A percentile compares a stretch with the other conserved stretches of the same genome.
Conservation (phyloP, 35 echinoderm and acorn worm species). For the Eucidaris tribuloides region DNA sequence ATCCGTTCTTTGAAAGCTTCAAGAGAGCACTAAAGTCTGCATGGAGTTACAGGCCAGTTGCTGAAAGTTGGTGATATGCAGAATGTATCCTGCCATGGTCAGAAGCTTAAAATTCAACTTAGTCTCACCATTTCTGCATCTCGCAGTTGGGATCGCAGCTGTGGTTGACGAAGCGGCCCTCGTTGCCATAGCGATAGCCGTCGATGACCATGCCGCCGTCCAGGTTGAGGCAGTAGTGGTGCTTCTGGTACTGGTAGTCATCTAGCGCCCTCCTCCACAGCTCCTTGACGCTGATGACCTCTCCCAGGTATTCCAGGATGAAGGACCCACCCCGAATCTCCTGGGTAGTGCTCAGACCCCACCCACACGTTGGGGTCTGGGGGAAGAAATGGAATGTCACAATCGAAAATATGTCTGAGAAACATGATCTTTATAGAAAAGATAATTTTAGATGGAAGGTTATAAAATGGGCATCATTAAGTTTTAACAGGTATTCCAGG, state of each 20-base stretch:
- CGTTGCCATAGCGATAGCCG: constrained; percentile 86
- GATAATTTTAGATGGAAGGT: no score
- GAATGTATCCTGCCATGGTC: no score
- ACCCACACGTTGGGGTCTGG: constrained; percentile 72
- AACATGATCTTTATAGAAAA: no score
- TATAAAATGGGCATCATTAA: no score
- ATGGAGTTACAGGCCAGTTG: no score
- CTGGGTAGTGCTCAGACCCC: constrained; percentile 63
- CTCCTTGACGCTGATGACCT: constrained; percentile 96
- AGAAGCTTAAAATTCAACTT: no score
- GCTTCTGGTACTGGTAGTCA: constrained; percentile 93
- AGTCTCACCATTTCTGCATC: constrained; percentile 99
- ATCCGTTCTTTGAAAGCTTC: no score
- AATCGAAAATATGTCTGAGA: no score
- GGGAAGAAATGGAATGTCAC: no score
- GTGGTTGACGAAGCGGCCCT: constrained; percentile 96
- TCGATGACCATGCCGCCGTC: constrained; percentile 92
- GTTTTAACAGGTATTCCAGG: constrained; percentile 92
- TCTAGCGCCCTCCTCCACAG: constrained; percentile 78
- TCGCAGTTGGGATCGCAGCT: constrained; percentile 99
- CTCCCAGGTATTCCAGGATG: constrained; percentile 93
- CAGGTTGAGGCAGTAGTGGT: constrained; percentile 94
- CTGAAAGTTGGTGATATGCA: no score
- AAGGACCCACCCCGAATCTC: constrained; percentile 57
- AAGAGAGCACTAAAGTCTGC: no score